Evolutionary conservation across 1,140 invertebrate species (phyloP).

Genomic region (Rhyacophila brunnea): DNA sequence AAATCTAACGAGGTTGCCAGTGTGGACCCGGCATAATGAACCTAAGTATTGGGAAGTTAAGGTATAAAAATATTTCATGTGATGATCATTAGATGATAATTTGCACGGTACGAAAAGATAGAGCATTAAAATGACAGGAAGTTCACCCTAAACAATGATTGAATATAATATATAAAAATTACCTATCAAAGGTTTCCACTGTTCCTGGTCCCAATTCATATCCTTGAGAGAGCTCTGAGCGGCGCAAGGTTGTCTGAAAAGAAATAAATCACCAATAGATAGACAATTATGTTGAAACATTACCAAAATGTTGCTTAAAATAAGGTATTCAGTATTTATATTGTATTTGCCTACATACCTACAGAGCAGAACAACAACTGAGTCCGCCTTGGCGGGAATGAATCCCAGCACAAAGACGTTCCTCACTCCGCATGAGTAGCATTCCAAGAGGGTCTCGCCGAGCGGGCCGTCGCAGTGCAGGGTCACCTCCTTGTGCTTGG

Average conservation of each 20-base stretch:
- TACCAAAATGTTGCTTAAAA: no score
- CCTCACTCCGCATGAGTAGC: slow-evolving; percentile 96
- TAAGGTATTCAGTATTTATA: background rate
- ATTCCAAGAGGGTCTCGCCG: slow-evolving; percentile 96
- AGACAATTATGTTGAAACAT: no score
- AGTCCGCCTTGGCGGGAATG: slow-evolving; percentile 98
- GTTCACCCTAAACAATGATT: no score
- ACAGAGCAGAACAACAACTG: slow-evolving; percentile 97
- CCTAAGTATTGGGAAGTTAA: no score
- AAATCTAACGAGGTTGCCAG: no score
- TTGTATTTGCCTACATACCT: slow-evolving; percentile 52
- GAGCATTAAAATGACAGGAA: no score
- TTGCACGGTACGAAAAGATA: no score
- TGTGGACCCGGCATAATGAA: no score
- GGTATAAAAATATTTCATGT: no score
- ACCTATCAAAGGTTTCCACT: slow-evolving; percentile 94
- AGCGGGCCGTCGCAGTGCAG: slow-evolving; percentile 96
- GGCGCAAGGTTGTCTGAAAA: slow-evolving; percentile 84
- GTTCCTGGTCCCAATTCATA: slow-evolving; percentile 99
- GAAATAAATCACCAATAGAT: background rate
- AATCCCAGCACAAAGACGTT: slow-evolving; percentile 99
- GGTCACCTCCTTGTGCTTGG: slow-evolving; percentile 98
- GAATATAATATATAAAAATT: no score
- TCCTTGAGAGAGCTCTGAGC: slow-evolving; percentile 95
- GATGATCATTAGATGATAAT: no score